Conservation (phyloP, 1,140 invertebrate species). For the Lepidurus arcticus region DNA sequence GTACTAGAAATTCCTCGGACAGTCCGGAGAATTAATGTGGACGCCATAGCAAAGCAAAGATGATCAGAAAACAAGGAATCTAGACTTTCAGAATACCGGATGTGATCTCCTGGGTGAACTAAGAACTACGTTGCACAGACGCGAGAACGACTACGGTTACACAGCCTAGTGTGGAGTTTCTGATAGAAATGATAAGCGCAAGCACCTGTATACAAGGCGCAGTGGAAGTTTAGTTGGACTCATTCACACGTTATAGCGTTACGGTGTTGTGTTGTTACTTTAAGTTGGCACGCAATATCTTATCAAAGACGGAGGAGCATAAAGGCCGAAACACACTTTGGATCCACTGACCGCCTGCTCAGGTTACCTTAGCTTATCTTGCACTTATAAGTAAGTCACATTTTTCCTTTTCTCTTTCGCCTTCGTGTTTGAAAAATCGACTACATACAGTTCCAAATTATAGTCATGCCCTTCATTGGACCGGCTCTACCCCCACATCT, state of each 20-base stretch:
- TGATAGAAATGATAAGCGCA: not conserved
- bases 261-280: not conserved
- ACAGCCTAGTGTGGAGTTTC: not conserved
- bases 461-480: conserved; percentile 39
- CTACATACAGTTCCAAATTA: not conserved
- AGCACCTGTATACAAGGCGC: too few species aligned
- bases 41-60: not conserved
- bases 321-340: too few species aligned
- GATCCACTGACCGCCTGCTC: too few species aligned
- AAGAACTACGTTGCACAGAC: not conserved
- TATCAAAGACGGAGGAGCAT: not conserved
- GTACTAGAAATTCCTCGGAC: not conserved
- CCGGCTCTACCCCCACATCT: conserved; percentile 43
- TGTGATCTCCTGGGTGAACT: not conserved
- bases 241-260: too few species aligned
- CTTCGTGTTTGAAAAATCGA: not conserved
- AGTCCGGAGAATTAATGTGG: not conserved
- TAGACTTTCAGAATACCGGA: not conserved
- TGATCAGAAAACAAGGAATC: not conserved
- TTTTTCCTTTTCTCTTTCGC: too few species aligned
- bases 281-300: not conserved
- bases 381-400: too few species aligned
- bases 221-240: too few species aligned
- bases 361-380: too few species aligned
- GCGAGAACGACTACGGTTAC: not conserved